Percentiles rank a stretch among this genome's conserved stretches.
These are phyloP conservation scores for Ferdinandea cuprea DNA, from an alignment of 2,888 invertebrate genomes.

Conservation along the genomic window DNA sequence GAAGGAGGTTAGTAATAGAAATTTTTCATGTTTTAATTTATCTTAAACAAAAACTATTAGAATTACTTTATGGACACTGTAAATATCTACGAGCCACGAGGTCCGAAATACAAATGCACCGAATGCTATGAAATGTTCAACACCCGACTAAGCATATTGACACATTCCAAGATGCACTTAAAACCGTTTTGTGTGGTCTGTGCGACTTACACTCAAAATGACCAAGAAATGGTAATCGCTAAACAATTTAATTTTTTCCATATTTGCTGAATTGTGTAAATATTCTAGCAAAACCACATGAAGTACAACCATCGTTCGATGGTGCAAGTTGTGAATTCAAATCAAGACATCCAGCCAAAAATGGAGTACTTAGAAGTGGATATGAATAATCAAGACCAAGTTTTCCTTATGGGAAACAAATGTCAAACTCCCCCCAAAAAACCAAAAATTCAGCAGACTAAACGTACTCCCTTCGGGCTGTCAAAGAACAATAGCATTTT, in stretches of 20 bases:
- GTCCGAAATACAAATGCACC: conserved; percentile 60
- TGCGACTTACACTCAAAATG: conserved; percentile 44
- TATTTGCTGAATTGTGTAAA: not conserved
- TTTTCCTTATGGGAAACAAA: not conserved
- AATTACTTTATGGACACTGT: conserved; percentile 55
- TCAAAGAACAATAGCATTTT: conserved; percentile 20
- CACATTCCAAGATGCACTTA: conserved; percentile 64
- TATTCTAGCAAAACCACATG: conserved; percentile 67
- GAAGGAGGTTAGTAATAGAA: conserved; percentile 48
- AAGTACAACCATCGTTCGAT: conserved; percentile 44
- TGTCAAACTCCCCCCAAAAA: conserved; percentile 16
- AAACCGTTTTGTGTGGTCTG: conserved; percentile 69
- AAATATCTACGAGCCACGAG: conserved; percentile 67
- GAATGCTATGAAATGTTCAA: conserved; percentile 64
- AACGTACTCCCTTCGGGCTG: not conserved
- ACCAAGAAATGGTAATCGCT: conserved; percentile 57
- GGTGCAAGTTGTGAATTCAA: conserved; percentile 36
- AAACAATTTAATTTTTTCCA: not conserved
- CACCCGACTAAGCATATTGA: conserved; percentile 61
- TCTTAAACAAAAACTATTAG: conserved; percentile 22
- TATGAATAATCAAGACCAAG: conserved; percentile 7
- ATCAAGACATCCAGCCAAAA: not conserved
- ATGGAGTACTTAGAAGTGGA: not conserved
- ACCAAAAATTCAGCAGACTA: conserved; percentile 9
- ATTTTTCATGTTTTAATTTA: not conserved